These are phyloP conservation scores for Lepidothrix coronata DNA, from an alignment of 2,113 vertebrate species.

Conservation along the genomic window DNA sequence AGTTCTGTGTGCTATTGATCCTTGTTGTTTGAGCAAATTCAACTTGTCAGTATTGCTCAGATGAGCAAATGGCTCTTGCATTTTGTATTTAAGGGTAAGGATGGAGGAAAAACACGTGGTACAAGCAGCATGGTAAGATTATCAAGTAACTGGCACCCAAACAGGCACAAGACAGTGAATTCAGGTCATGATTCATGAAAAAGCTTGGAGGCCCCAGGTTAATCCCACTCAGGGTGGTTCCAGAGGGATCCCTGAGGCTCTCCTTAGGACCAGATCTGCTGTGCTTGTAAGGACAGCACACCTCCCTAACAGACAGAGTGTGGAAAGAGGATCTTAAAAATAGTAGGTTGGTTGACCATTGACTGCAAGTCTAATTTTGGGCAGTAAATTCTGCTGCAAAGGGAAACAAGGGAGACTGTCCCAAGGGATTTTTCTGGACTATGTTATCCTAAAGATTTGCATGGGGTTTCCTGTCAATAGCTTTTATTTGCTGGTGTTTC, in stretches of 20 bases:
- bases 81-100: not conserved
- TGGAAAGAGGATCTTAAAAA: accelerated
- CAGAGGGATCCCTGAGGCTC: not conserved
- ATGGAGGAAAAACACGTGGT: accelerated
- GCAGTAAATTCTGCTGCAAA: not conserved
- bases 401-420: not conserved
- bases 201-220: not conserved
- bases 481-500: not conserved
- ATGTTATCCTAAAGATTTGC: not conserved
- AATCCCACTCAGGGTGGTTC: not conserved
- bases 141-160: not conserved
- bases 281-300: not conserved
- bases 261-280: accelerated
- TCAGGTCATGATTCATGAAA: not conserved
- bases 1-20: not conserved
- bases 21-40: not conserved
- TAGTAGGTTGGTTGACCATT: not conserved
- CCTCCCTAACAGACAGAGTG: not conserved
- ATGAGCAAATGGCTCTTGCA: not conserved
- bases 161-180: not conserved
- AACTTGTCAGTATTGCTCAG: not conserved
- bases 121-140: not conserved
- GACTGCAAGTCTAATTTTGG: not conserved
- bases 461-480: not conserved
- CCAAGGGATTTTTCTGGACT: not conserved